These are phyloP conservation scores for Prunella fulvescens DNA, from an alignment of 2,113 vertebrate species.

Conservation along the genomic window DNA sequence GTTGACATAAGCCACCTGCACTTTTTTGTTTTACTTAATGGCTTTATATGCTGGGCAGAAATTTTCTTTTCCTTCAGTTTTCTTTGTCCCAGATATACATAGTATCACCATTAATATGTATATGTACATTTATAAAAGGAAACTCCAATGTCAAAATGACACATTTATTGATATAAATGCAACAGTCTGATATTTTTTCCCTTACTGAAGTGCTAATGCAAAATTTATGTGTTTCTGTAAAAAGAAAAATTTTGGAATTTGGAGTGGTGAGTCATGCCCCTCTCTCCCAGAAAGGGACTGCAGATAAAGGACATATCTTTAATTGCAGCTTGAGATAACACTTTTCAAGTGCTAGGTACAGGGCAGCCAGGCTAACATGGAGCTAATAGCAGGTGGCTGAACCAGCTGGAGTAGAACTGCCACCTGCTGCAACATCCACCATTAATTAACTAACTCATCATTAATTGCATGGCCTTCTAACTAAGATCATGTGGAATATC, in stretches of 20 bases:
- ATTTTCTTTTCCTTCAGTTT: background rate
- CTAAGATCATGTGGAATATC: background rate
- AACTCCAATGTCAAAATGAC: background rate
- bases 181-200: background rate
- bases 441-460: conserved; percentile 63
- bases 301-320: background rate
- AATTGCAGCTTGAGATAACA: background rate
- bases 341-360: background rate
- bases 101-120: background rate
- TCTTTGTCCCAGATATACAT: background rate
- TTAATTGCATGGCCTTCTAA: conserved; percentile 46
- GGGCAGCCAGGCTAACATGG: background rate
- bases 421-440: conserved; percentile 33
- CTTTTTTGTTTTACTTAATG: background rate
- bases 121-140: background rate
- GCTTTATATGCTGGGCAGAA: background rate
- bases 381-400: conserved; percentile 46
- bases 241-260: background rate
- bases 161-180: background rate
- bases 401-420: conserved; percentile 44
- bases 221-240: background rate
- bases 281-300: background rate
- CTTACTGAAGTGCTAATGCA: background rate
- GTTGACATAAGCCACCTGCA: background rate
- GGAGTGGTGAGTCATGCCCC: background rate